Evolutionary conservation across 2,888 invertebrate genomes (phyloP).

Genomic region (Polylopha cassiicola): DNA sequence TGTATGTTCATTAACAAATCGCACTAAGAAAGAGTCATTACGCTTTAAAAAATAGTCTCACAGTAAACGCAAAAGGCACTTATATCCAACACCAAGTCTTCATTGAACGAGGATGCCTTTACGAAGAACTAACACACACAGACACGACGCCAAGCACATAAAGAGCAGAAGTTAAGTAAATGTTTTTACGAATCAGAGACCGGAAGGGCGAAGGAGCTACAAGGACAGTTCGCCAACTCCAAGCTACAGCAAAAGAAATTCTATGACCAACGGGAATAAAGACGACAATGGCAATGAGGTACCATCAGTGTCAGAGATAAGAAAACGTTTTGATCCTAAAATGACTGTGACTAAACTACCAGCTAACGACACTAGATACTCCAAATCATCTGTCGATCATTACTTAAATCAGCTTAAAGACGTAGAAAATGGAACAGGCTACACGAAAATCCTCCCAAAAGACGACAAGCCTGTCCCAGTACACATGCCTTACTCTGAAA

Average conservation of each 20-base stretch:
- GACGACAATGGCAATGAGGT: conserved; percentile 79
- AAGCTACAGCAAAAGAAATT: conserved; percentile 57
- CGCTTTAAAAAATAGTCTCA: conserved; percentile 34
- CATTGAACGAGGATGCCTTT: too few species aligned
- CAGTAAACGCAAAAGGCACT: conserved; percentile 35
- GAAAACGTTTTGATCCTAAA: conserved; percentile 75
- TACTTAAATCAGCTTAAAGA: conserved; percentile 63
- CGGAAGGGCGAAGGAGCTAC: conserved; percentile 62
- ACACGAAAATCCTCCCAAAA: conserved; percentile 53
- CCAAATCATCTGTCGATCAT: conserved; percentile 55
- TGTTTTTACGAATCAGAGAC: conserved; percentile 61
- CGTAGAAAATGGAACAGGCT: conserved; percentile 62
- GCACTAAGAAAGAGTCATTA: conserved; percentile 36
- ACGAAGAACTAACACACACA: conserved; percentile 73
- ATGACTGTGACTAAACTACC: conserved; percentile 72
- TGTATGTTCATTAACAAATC: conserved; percentile 61
- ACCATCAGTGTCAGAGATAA: conserved; percentile 77
- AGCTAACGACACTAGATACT: conserved; percentile 56
- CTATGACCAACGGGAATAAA: conserved; percentile 65
- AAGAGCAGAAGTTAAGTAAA: conserved; percentile 4
- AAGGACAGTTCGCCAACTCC: conserved; percentile 59
- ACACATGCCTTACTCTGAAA: conserved; percentile 62
- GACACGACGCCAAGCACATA: conserved; percentile 42
- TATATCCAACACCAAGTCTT: conserved; percentile 5
- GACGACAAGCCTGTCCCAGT: conserved; percentile 69